Evolutionary conservation across 2,113 vertebrate species (phyloP), one percentile per base, ranked within the genome.

Genomic region (Rhynchopsitta pachyrhyncha): DNA sequence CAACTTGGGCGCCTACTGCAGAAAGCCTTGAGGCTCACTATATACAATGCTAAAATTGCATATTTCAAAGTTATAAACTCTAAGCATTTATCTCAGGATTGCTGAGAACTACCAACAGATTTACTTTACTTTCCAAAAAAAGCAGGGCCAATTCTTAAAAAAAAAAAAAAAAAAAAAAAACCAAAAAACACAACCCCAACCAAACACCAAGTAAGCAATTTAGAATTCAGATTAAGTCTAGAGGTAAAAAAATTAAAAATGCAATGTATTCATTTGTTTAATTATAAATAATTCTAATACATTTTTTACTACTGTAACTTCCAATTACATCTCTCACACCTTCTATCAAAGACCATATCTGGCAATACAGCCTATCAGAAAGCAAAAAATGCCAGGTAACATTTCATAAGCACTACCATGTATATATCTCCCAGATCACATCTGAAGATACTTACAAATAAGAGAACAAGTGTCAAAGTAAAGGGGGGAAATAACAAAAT

Each of bases 241-340:
- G 70, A 87, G 68, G 74, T 77, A 96, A 98, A 98, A 98, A 98
- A 98, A 97, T 98, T 98, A 98, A 98, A 97, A 97, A 92, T 97
- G 96, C 91, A 97, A 95, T 86, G 83, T 83, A 95, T 85, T 86
- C 37, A 66, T 92, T 52, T 93, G 52, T 94, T 97, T 98, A 97
- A 96, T 97, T 97, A 97, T 97, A 98, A 98, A 97, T 97, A 97
- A 69, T 96, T 92, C 66, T 82, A 88, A 60, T 83, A 84, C 63
- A 93, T 91, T 97, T 97, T 96, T 97, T 69, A 96, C 90, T 93
- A 73, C 49, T 83, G 84, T 95, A 97, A 96, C 94, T 89, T 92
- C 77, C 90, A 94, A 37, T 67, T 88, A 96, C 47, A 88, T 41
- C 46, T 87, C 78, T 97, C 22, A 7, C 5, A 44, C 79, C 18